A percentile compares a stretch with the other conserved stretches of the same genome.
These are phyloP conservation scores for Austrolebias charrua DNA, from an alignment of 2,797 vertebrate species.

Conservation along the genomic window DNA sequence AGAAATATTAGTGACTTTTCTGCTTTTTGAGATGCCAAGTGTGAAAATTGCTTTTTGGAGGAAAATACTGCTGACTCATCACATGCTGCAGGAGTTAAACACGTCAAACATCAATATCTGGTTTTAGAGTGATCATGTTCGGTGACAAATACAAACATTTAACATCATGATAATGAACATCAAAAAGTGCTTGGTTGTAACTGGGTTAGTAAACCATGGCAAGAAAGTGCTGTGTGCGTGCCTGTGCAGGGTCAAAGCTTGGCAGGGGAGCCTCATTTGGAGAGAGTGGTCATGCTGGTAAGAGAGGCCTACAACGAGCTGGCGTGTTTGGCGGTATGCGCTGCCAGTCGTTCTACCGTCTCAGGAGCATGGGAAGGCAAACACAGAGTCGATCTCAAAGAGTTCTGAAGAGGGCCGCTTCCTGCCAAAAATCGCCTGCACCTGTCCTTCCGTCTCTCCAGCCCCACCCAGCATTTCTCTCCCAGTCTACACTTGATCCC, in stretches of 20 bases:
- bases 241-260: conserved; percentile 16
- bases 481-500: conserved; percentile 36
- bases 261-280: conserved; percentile 47
- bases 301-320: conserved; percentile 55
- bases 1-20: conserved; percentile 8
- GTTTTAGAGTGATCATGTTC: background rate
- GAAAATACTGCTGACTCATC: background rate
- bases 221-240: conserved; percentile 11
- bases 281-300: conserved; percentile 53
- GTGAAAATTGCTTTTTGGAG: conserved; percentile 3
- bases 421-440: conserved; percentile 76
- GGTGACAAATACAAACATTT: background rate
- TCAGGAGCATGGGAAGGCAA: conserved; percentile 82
- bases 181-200: conserved; percentile 30
- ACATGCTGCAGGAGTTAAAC: no score
- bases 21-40: conserved; percentile 7
- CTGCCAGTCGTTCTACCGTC: conserved; percentile 63
- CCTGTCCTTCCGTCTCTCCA: conserved; percentile 72
- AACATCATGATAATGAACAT: conserved; percentile 1
- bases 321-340: conserved; percentile 46
- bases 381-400: conserved; percentile 77
- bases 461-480: conserved; percentile 51
- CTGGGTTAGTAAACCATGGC: conserved; percentile 58
- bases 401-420: conserved; percentile 66
- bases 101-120: background rate